Percentiles rank a stretch among this genome's conserved stretches.
phyloP scores from a whole-genome alignment of 2,113 vertebrate species.

The Aptenodytes patagonicus region DNA sequence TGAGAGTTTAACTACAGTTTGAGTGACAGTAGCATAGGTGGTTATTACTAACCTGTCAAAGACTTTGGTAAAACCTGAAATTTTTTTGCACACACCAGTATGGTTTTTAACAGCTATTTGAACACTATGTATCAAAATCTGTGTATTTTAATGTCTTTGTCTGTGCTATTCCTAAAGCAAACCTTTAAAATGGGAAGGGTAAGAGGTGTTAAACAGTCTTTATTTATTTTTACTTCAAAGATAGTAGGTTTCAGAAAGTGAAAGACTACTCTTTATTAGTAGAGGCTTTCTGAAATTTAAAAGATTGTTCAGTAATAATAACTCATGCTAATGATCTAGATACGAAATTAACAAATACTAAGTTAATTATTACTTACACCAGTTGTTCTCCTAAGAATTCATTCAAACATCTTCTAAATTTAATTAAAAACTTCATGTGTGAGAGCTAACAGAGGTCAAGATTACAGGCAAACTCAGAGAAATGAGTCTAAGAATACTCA shows the following conservation, averaged over 20 bases:
- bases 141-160: not conserved
- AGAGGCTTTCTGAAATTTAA: not conserved
- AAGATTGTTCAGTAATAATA: not conserved
- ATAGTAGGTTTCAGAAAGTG: not conserved
- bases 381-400: constrained; percentile 27
- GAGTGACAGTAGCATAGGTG: not conserved
- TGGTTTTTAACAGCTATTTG: not conserved
- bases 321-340: not conserved
- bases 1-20: not conserved
- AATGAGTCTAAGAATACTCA: not conserved
- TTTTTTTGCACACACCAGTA: not conserved
- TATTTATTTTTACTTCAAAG: not conserved
- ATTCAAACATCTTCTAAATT: not conserved
- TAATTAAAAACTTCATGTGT: constrained; percentile 2
- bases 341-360: constrained; percentile 28
- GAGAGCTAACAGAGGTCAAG: not conserved
- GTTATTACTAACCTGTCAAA: not conserved
- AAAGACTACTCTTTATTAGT: not conserved
- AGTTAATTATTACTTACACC: not conserved
- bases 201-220: not conserved
- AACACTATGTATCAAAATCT: not conserved
- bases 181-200: not conserved
- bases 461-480: not conserved
- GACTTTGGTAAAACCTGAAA: not conserved
- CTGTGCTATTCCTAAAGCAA: not conserved